phyloP scores from a whole-genome alignment of 2,113 vertebrate genomes.

The Corydoras sp. region DNA sequence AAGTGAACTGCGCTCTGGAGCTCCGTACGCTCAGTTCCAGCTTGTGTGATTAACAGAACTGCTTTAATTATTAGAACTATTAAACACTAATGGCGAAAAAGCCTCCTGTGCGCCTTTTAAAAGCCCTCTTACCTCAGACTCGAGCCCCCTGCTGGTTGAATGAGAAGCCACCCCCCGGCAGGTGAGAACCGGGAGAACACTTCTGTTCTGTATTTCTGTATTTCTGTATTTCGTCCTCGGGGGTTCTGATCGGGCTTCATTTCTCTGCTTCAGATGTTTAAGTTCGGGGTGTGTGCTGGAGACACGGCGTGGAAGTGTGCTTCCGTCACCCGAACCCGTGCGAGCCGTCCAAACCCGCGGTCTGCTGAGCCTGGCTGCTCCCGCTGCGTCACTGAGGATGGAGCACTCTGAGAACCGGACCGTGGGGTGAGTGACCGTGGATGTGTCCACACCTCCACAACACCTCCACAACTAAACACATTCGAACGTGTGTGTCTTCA shows the following conservation, averaged over 20 bases:
- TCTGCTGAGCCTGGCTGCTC: conserved; percentile 60
- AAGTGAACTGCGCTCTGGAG: too few relatives aligned
- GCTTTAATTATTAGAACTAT: too few relatives aligned
- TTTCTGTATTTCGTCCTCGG: too few relatives aligned
- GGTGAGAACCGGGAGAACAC: too few relatives aligned
- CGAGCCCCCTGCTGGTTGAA: too few relatives aligned
- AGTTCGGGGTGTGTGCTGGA: conserved; percentile 46
- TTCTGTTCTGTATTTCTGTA: neutral
- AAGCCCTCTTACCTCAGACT: too few relatives aligned
- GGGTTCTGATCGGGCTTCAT: neutral
- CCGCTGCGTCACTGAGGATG: conserved; percentile 52
- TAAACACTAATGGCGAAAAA: neutral
- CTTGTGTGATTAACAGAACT: too few relatives aligned
- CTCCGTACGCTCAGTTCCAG: too few relatives aligned
- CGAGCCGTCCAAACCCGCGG: conserved; percentile 38
- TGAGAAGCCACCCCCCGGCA: too few relatives aligned
- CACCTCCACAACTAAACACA: neutral
- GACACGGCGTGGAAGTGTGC: conserved; percentile 26
- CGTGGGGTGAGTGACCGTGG: conserved; percentile 51
- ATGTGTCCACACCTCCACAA: neutral
- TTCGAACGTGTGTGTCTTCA: conserved; percentile 26
- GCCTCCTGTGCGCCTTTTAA: too few relatives aligned
- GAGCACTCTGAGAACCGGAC: conserved; percentile 62
- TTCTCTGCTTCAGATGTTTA: conserved; percentile 43
- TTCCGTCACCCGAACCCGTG: neutral